A percentile compares a stretch with the other conserved stretches of the same genome.
Evolutionary conservation across 2,797 vertebrate genomes (phyloP).

Genomic region (Salarias fasciatus): DNA sequence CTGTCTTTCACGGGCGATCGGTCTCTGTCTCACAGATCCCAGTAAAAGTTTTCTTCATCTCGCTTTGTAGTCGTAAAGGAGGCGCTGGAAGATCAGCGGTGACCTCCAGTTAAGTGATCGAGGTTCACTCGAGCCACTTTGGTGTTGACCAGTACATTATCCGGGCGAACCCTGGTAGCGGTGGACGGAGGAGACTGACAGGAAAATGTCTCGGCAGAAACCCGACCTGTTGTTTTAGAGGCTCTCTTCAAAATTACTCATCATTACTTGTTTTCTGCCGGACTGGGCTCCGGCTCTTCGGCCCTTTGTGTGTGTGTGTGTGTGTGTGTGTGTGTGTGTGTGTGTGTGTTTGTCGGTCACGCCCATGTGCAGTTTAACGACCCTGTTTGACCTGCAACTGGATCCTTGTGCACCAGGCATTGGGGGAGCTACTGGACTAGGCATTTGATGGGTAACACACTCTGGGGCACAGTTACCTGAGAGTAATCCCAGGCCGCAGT

Average conservation of each 20-base stretch:
- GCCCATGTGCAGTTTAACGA: constrained; percentile 48
- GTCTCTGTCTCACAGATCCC: not conserved
- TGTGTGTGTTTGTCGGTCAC: constrained; percentile 48
- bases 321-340: constrained; percentile 43
- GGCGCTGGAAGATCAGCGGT: too few species aligned
- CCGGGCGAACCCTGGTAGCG: constrained; percentile 1
- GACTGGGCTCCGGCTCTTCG: constrained; percentile 16
- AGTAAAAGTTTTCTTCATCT: not conserved
- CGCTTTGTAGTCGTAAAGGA: too few species aligned
- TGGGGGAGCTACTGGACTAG: constrained; percentile 69
- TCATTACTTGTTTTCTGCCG: constrained; percentile 20
- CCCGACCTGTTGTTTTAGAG: constrained; percentile 1
- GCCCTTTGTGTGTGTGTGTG: too few species aligned
- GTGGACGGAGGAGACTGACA: constrained; percentile 11
- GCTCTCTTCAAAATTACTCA: constrained; percentile 14
- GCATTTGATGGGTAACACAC: constrained; percentile 64
- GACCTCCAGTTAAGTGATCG: constrained; percentile 81
- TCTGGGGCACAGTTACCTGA: constrained; percentile 68
- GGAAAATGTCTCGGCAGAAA: constrained; percentile 18
- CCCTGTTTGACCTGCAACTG: constrained; percentile 72
- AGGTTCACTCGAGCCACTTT: constrained; percentile 25
- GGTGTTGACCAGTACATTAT: constrained; percentile 2
- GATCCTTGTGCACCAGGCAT: constrained; percentile 54
- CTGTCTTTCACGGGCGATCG: constrained; percentile 5
- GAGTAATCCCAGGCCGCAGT: constrained; percentile 61